A percentile compares a stretch with the other conserved stretches of the same genome.
Evolutionary conservation across 2,113 vertebrate genomes (phyloP).

Genomic region (Xiphophorus maculatus): DNA sequence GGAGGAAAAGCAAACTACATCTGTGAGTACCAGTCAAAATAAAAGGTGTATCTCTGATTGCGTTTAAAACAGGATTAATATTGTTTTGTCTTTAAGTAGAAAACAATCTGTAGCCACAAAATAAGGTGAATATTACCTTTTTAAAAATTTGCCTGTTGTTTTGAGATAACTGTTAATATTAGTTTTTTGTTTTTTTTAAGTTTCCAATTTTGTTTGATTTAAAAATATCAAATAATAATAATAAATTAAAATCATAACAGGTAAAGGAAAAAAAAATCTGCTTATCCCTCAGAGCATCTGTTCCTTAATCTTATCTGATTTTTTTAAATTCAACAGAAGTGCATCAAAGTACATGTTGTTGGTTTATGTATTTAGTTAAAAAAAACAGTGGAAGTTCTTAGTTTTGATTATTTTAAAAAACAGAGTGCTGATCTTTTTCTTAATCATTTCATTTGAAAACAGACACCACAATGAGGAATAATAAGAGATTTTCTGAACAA

Average conservation of each 20-base stretch:
- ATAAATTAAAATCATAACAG: neutral
- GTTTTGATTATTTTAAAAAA: neutral
- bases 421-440: neutral
- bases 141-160: slow-evolving; percentile 27
- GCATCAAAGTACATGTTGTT: neutral
- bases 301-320: too few species aligned
- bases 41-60: neutral
- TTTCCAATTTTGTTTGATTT: neutral
- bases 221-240: neutral
- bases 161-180: slow-evolving; percentile 7
- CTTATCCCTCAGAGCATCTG: too few species aligned
- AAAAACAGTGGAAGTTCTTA: neutral
- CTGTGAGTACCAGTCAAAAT: slow-evolving; percentile 23
- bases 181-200: neutral
- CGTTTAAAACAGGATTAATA: slow-evolving; percentile 1
- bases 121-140: slow-evolving; percentile 18
- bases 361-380: neutral
- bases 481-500: slow-evolving; percentile 18
- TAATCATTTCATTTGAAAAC: neutral
- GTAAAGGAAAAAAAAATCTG: too few species aligned
- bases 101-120: slow-evolving; percentile 17
- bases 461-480: too few species aligned
- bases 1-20: slow-evolving; percentile 28
- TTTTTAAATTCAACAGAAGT: neutral
- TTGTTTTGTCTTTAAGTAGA: slow-evolving; percentile 29